These are phyloP conservation scores for Chloroceryle aenea DNA, from an alignment of 2,113 vertebrate genomes.

Conservation along the genomic window DNA sequence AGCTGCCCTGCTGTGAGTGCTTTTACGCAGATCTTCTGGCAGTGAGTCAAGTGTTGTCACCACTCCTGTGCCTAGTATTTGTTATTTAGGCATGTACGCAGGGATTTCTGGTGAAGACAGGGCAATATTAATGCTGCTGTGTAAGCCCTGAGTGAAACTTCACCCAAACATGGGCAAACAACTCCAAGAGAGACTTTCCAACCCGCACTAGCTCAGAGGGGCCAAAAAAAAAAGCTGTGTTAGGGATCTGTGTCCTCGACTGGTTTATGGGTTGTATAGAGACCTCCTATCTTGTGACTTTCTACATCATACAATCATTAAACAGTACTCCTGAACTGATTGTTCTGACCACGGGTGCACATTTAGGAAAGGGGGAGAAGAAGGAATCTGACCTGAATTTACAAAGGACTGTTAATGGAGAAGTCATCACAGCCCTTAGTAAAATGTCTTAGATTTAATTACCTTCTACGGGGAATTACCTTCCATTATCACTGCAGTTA, in stretches of 20 bases:
- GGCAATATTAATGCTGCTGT: slow-evolving; percentile 41
- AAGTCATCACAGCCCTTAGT: background rate
- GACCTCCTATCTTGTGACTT: background rate
- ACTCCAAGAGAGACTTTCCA: background rate
- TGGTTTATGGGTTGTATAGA: background rate
- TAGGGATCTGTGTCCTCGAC: background rate
- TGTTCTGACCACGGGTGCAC: background rate
- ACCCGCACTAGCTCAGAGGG: background rate
- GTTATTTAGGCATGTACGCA: background rate
- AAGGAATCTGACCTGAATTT: slow-evolving; percentile 6
- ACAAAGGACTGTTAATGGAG: background rate
- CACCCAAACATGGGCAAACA: slow-evolving; percentile 49
- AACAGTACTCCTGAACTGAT: background rate
- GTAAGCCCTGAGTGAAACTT: background rate
- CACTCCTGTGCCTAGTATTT: slow-evolving; percentile 25
- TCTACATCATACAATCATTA: background rate
- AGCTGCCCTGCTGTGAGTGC: slow-evolving; percentile 26
- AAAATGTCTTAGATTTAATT: slow-evolving; percentile 5
- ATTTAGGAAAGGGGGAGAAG: background rate
- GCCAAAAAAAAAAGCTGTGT: background rate
- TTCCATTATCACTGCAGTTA: background rate
- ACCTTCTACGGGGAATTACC: background rate
- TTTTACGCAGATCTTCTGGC: slow-evolving; percentile 36
- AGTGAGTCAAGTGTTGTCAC: slow-evolving; percentile 12
- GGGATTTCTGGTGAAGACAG: slow-evolving; percentile 57